Percentiles rank a stretch among this genome's conserved stretches.
Conservation (phyloP, 1,140 invertebrate genomes). For the Phocides pigmalion region DNA sequence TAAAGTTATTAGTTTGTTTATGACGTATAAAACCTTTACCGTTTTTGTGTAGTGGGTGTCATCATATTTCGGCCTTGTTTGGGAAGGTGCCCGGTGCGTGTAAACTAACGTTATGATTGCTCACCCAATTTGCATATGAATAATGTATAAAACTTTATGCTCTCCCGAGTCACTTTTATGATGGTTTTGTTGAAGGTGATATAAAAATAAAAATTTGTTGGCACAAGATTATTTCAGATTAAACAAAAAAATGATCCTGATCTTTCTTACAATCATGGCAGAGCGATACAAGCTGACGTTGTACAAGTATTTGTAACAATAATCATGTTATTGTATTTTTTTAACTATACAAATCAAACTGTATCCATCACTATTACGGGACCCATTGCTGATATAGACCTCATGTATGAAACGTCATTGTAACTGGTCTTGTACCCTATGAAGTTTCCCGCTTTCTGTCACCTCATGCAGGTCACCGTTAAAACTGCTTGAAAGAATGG, state of each 20-base stretch:
- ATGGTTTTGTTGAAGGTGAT: conserved; percentile 54
- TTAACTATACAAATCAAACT: too few species aligned
- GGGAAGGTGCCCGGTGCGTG: conserved; percentile 43
- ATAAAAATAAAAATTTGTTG: conserved; percentile 47
- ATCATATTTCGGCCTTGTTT: conserved; percentile 34
- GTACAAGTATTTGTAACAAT: too few species aligned
- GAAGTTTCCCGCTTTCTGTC: too few species aligned
- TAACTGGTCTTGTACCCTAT: too few species aligned
- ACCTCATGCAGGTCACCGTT: too few species aligned
- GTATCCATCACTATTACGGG: too few species aligned
- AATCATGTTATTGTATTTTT: too few species aligned
- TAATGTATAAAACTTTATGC: conserved; percentile 65
- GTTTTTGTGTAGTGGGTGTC: conserved; percentile 12
- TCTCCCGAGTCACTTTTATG: conserved; percentile 56
- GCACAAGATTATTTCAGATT: neutral
- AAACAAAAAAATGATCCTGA: neutral
- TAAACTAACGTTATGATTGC: conserved; percentile 66
- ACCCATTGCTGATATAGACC: too few species aligned
- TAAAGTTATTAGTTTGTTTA: conserved; percentile 16
- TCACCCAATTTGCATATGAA: conserved; percentile 67
- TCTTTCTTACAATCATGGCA: too few species aligned
- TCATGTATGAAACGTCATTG: too few species aligned
- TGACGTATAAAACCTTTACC: conserved; percentile 6
- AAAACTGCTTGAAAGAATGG: too few species aligned
- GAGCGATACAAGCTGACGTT: too few species aligned